Percentiles rank a stretch among this genome's conserved stretches.
Evolutionary conservation across 2,888 invertebrate genomes (phyloP).

Genomic region (Epistrophella euchroma): DNA sequence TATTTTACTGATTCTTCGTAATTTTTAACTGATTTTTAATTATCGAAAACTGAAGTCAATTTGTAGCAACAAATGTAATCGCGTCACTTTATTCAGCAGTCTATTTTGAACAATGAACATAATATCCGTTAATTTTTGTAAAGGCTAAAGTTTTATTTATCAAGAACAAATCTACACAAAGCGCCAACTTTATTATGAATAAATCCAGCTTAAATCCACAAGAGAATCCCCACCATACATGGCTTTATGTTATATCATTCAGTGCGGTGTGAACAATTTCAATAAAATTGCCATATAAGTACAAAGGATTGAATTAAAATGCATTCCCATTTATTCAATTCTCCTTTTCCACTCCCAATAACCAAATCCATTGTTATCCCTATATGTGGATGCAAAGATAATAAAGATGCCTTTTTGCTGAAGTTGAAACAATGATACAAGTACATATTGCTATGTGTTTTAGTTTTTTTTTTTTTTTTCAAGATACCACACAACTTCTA

Average conservation of each 20-base stretch:
- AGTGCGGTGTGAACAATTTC: constrained; percentile 47
- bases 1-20: too few species aligned
- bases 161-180: neutral
- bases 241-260: constrained; percentile 1
- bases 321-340: constrained; percentile 23
- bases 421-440: constrained; percentile 53
- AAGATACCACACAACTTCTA: neutral
- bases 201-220: constrained; percentile 27
- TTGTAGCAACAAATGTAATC: too few species aligned
- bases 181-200: neutral
- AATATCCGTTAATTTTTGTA: too few species aligned
- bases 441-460: neutral
- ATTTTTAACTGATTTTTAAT: too few species aligned
- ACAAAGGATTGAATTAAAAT: constrained; percentile 2
- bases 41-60: too few species aligned
- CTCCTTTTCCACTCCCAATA: constrained; percentile 29
- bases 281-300: constrained; percentile 56
- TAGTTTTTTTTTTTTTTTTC: neutral
- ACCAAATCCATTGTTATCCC: constrained; percentile 44
- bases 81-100: too few species aligned
- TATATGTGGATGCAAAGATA: constrained; percentile 54
- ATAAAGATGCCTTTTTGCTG: constrained; percentile 62
- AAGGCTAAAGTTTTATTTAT: neutral
- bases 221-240: constrained; percentile 3
- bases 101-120: too few species aligned